Evolutionary conservation across 1,140 invertebrate species (phyloP).

Genomic region (Drosophila busckii): DNA sequence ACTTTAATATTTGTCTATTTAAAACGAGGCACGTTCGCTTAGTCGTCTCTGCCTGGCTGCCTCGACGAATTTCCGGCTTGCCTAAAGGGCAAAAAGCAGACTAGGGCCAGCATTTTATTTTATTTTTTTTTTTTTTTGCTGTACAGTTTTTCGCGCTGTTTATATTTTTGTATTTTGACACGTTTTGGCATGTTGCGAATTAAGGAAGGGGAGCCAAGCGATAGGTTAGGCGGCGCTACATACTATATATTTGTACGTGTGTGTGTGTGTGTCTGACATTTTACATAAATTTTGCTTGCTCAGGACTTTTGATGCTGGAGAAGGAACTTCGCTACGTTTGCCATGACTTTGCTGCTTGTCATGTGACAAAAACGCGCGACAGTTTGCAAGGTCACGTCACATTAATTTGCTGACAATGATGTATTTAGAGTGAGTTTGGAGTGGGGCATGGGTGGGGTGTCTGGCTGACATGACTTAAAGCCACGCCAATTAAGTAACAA

Average conservation of each 20-base stretch:
- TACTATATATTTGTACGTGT: background rate
- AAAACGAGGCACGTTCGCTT: slow-evolving; percentile 7
- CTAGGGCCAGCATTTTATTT: background rate
- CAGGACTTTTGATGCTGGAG: slow-evolving; percentile 42
- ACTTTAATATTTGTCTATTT: slow-evolving; percentile 36
- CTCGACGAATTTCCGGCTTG: slow-evolving; percentile 42
- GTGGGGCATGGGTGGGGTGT: slow-evolving; percentile 7
- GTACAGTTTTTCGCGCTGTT: slow-evolving; percentile 63
- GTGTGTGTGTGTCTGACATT: slow-evolving; percentile 47
- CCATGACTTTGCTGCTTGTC: slow-evolving; percentile 58
- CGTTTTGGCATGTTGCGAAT: slow-evolving; percentile 56
- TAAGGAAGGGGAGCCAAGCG: background rate
- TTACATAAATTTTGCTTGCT: slow-evolving; percentile 69
- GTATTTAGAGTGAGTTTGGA: no score
- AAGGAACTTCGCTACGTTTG: slow-evolving; percentile 40
- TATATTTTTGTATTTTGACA: slow-evolving; percentile 75
- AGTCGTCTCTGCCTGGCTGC: background rate
- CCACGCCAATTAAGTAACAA: slow-evolving; percentile 47
- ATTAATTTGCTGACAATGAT: slow-evolving; percentile 77
- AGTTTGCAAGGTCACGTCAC: slow-evolving; percentile 75
- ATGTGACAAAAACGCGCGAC: slow-evolving; percentile 73
- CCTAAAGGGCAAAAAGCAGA: slow-evolving; percentile 36
- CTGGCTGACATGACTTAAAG: slow-evolving; percentile 50
- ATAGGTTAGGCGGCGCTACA: background rate
- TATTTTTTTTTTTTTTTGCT: slow-evolving; percentile 32